Percentiles rank a stretch among this genome's conserved stretches.
These are phyloP conservation scores for Patella depressa DNA, from an alignment of 2,888 invertebrate species.

Conservation along the genomic window DNA sequence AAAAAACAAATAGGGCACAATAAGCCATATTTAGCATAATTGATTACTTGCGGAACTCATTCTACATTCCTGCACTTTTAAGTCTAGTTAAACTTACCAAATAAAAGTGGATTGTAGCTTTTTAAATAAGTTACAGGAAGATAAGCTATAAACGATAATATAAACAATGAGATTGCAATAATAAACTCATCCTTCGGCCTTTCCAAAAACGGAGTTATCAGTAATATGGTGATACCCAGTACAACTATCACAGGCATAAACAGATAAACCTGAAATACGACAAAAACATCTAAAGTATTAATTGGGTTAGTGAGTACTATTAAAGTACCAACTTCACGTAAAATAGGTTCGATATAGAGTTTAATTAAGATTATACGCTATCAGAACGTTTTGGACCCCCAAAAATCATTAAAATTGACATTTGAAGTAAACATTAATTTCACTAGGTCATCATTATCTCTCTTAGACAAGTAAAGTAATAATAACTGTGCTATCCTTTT, in stretches of 20 bases:
- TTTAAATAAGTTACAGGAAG: constrained; percentile 37
- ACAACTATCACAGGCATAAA: constrained; percentile 39
- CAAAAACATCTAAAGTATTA: neutral
- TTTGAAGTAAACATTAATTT: too few relatives aligned
- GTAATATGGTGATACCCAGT: constrained; percentile 24
- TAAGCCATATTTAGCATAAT: too few relatives aligned
- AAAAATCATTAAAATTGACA: too few relatives aligned
- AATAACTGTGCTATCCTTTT: neutral
- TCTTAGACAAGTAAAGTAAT: neutral
- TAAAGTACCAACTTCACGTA: too few relatives aligned
- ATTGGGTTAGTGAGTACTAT: neutral
- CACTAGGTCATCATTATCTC: neutral
- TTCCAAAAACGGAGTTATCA: constrained; percentile 37
- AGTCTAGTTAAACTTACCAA: too few relatives aligned
- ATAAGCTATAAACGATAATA: constrained; percentile 38
- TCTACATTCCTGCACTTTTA: too few relatives aligned
- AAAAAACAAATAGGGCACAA: too few relatives aligned
- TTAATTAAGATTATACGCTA: too few relatives aligned
- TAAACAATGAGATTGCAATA: constrained; percentile 38
- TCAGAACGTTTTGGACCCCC: too few relatives aligned
- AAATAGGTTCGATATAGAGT: too few relatives aligned
- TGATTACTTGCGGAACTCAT: too few relatives aligned
- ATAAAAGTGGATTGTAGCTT: constrained; percentile 5
- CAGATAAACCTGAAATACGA: constrained; percentile 33
- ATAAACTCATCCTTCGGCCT: constrained; percentile 40